Evolutionary conservation across 2,888 invertebrate genomes (phyloP).

Genomic region (Stenolophus ochropezus): DNA sequence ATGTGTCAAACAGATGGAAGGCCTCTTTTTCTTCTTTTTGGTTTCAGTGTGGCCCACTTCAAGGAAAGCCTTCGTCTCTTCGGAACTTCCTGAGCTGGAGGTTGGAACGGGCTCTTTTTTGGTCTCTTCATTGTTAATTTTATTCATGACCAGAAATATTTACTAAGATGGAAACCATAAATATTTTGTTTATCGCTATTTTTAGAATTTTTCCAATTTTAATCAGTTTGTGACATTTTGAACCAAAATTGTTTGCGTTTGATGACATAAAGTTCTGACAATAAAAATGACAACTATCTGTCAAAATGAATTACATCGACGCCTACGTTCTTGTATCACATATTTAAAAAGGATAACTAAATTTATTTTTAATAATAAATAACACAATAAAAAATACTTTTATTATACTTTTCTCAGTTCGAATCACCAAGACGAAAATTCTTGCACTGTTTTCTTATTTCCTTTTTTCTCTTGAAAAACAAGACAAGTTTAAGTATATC

Average conservation of each 20-base stretch:
- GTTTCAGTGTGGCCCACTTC: conserved; percentile 42
- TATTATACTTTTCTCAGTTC: too few relatives aligned
- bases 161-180: background rate
- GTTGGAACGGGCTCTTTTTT: conserved; percentile 56
- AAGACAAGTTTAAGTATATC: too few relatives aligned
- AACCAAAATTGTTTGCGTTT: conserved; percentile 51
- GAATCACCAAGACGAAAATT: too few relatives aligned
- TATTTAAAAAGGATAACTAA: too few relatives aligned
- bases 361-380: too few relatives aligned
- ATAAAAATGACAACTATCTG: too few relatives aligned
- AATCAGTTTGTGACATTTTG: conserved; percentile 36
- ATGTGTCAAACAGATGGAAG: conserved; percentile 81
- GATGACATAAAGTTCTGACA: conserved; percentile 27
- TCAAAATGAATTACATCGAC: too few relatives aligned
- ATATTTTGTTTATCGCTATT: conserved; percentile 18
- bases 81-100: conserved; percentile 57
- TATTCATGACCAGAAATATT: conserved; percentile 26
- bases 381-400: too few relatives aligned
- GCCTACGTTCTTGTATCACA: too few relatives aligned
- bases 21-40: conserved; percentile 64
- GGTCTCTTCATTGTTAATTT: background rate
- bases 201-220: conserved; percentile 24
- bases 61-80: conserved; percentile 60
- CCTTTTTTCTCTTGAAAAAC: too few relatives aligned
- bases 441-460: too few relatives aligned